Evolutionary conservation across 2,888 invertebrate species (phyloP), one percentile per base, ranked within the genome.

Genomic region (Dilophus febrilis): DNA sequence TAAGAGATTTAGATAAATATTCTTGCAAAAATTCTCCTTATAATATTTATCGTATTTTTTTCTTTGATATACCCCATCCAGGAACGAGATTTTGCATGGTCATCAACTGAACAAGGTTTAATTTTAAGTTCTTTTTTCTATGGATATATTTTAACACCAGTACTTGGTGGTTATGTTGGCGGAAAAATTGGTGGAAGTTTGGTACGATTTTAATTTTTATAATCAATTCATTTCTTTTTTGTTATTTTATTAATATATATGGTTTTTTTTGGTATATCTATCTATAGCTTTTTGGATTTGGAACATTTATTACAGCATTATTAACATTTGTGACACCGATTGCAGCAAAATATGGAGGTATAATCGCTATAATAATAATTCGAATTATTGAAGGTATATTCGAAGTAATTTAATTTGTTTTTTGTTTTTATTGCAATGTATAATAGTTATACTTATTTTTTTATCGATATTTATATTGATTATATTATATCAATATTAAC

Each of bases 51-150:
- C n/a, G 11, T 28, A n/a, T n/a, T n/a, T n/a, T n/a, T n/a, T n/a
- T n/a, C n/a, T n/a, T n/a, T n/a, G n/a, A 8, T 27, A n/a, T 27
- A 27, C 27, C 6, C 27, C 27, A 11, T 12, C 7, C 64, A 79
- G 73, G 63, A 65, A n/a, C 72, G 71, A 47, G 83, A 85, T 51
- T 86, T 86, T 53, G 72, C 79, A 45, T 88, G 88, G 88, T 74
- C 77, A 50, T 70, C 78, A 0, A 72, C 73, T 53, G 70, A 77
- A 30, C 81, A 79, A 59, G 87, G 87, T 0, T 62, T 80, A 38
- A 72, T 90, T 26, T 61, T 90, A 38, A 84, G 85, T 51, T 82
- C 86, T 0, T 90, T 90, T 62, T 90, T 88, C 66, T 87, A 86
- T 53, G 88, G 88, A 0, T 90, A 90, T 60, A 72, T 88, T 42